These are phyloP conservation scores for Drosophila bunnanda DNA, from an alignment of 2,888 invertebrate species.

Conservation along the genomic window DNA sequence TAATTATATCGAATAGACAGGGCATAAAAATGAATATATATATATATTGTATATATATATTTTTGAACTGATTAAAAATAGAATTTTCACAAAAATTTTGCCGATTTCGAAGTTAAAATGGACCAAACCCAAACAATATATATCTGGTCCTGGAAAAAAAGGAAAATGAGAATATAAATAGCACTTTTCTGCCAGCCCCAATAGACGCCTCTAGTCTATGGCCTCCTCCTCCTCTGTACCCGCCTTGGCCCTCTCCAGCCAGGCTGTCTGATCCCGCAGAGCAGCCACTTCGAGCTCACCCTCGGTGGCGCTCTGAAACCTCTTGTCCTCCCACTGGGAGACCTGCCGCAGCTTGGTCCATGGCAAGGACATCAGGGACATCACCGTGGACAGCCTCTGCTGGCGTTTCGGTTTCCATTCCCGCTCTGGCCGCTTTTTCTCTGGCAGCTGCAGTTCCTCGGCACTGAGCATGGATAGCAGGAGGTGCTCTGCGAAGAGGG, in stretches of 20 bases:
- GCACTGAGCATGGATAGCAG: constrained; percentile 59
- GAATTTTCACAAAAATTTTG: constrained; percentile 1
- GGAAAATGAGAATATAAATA: background rate
- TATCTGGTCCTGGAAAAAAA: background rate
- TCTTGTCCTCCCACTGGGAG: constrained; percentile 2
- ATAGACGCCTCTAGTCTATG: background rate
- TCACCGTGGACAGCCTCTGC: constrained; percentile 23
- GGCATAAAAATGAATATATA: background rate
- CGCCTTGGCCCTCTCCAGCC: background rate
- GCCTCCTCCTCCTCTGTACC: constrained; percentile 12
- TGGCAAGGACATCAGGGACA: constrained; percentile 42
- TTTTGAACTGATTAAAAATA: background rate
- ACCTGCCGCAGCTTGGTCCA: constrained; percentile 24
- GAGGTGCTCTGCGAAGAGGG: constrained; percentile 57
- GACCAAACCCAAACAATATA: background rate
- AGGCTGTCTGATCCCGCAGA: background rate
- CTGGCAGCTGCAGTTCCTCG: constrained; percentile 35
- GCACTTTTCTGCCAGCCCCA: background rate
- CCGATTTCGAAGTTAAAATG: background rate
- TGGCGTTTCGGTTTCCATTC: constrained; percentile 10
- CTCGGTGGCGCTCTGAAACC: background rate
- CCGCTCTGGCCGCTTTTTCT: constrained; percentile 8
- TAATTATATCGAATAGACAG: too few relatives aligned
- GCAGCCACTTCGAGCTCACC: background rate
- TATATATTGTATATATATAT: background rate